Base-by-base conservation (phyloP, 2,888 invertebrate genomes). In the Andrena dorsata region DNA sequence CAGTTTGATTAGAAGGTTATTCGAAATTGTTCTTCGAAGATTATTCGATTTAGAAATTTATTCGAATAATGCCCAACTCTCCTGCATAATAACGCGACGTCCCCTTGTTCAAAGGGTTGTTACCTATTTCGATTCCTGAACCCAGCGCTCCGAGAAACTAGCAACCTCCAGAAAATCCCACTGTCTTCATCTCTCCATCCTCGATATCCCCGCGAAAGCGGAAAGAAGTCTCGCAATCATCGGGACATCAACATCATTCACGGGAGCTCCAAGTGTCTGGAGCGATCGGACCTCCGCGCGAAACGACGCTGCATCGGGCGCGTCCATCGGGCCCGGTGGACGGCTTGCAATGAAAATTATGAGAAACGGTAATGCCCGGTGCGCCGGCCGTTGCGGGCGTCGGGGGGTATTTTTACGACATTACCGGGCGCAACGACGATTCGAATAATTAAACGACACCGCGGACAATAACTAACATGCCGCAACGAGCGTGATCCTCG, bases 361-460 rank as follows among this genome's bases (percentile, higher is more conserved):
- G 76, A 70, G 76, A 70, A 76, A 69, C 76, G 56, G 47, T 76
- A 70, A 79, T 76, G 76, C 26, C 35, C 23, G 35, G 8, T 32
- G 47, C 47, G 51, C 47, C 58, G 58, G 28, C n/a, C 60, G 32
- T 70, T 51, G 47, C 61, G 66, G 32, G 8, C 63, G 20, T 13
- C 66, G 61, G 20, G 58, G 58, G 74, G 56, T 35, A 79, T 74
- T 69, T 75, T 79, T 70, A 70, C 79, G 68, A 65, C 28, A 64
- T 32, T 61, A 32, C 41, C 66, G 10, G 41, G 53, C 78, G 60
- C 68, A 61, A 64, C 65, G 79, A 61, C 75, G 68, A 74, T 79
- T 70, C 66, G 65, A 79, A 71, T 82, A 82, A 82, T 82, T 82
- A 82, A 82, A 79, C 82, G 79, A 47, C 75, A 30, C 64, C 30